Evolutionary conservation across 2,113 vertebrate species (phyloP).

Genomic region (Gavialis gangeticus): DNA sequence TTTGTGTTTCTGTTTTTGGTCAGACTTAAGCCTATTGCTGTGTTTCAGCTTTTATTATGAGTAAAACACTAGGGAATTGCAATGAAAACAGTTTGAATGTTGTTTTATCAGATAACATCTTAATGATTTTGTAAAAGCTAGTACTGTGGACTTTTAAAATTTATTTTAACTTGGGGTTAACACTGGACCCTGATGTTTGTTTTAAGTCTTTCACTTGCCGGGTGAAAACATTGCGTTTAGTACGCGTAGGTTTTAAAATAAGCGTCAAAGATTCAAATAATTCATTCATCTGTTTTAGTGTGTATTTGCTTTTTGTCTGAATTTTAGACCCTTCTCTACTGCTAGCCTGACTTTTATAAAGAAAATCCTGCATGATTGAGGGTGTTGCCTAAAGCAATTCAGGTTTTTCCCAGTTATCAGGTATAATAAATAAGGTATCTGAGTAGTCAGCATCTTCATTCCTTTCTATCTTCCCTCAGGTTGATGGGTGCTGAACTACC

Average conservation of each 20-base stretch:
- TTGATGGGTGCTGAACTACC: neutral
- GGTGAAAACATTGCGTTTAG: neutral
- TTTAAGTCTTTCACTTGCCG: neutral
- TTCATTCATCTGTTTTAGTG: neutral
- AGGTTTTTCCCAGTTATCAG: neutral
- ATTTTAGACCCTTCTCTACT: neutral
- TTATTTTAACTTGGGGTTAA: neutral
- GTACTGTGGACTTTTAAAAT: neutral
- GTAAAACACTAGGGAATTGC: neutral
- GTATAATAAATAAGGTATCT: neutral
- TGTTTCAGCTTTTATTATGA: neutral
- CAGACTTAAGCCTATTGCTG: rapidly evolving
- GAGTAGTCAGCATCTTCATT: neutral
- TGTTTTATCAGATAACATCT: neutral
- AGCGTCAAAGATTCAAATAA: neutral
- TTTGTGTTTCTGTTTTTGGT: neutral
- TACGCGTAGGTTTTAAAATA: neutral
- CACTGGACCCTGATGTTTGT: neutral
- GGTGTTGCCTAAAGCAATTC: no score
- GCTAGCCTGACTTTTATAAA: neutral
- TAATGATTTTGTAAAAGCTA: neutral
- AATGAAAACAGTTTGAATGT: neutral
- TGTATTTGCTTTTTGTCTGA: neutral
- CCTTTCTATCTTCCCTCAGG: neutral
- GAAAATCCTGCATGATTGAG: neutral